Base-by-base conservation (phyloP, 1,140 invertebrate species). In the Limonius californicus region DNA sequence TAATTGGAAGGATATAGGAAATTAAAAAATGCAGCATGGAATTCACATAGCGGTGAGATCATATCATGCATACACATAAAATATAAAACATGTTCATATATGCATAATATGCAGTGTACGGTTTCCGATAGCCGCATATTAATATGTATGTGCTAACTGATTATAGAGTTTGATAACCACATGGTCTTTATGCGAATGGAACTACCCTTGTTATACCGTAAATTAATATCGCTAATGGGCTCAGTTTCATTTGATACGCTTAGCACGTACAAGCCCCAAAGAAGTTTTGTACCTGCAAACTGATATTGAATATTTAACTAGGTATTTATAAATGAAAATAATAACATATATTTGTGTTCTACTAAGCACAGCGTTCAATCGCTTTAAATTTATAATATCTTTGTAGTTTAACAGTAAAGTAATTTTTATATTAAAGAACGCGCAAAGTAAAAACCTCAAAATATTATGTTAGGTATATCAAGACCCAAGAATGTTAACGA, bases 61-160 rank as follows among this genome's bases (percentile, higher is more conserved):
- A 7, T 65, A 65, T 65, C 63, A 27, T 54, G 20, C 54, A 56
- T 60, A 64, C 53, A 64, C 63, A 64, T 64, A 65, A 65, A 65
- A 65, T 65, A 61, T 65, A 62, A 65, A 65, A 65, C 63, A 61
- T 61, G 59, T 65, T 57, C 59, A 35, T 61, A 60, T 65, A 61
- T 65, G 63, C 63, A 65, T 65, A 65, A 64, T 64, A 64, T 55
- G 61, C 55, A 50, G 57, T 47, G 57, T 42, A 27, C 42, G 11
- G 57, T 54, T 59, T 61, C 59, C 59, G 50, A 61, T 54, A 54
- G 50, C 23, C 42, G 59, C 59, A 61, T 64, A 64, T 61, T 64
- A 65, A 62, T 65, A 62, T 65, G 59, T 50, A 65, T 57, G 59
- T 30, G 27, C 35, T 14, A 15, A 42, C 59, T 55, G 47, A 54